Evolutionary conservation across 2,113 vertebrate species (phyloP).

Genomic region (Corydoras sp.): DNA sequence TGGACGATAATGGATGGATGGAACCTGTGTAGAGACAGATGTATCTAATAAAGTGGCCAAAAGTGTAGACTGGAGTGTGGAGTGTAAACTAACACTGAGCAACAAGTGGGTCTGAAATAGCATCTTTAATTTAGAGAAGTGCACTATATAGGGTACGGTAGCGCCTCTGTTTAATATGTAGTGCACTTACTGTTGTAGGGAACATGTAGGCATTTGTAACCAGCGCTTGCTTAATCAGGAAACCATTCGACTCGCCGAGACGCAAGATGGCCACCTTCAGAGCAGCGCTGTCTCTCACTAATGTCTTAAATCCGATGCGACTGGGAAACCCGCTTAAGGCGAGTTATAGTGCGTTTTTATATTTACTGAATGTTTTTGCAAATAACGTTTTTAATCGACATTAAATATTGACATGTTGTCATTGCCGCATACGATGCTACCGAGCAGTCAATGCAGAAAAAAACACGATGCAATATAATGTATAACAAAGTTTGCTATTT

Average conservation of each 20-base stretch:
- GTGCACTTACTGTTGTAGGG: not conserved
- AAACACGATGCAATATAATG: not conserved
- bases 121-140: no score
- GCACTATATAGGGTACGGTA: no score
- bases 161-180: not conserved
- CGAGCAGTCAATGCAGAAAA: no score
- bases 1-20: no score
- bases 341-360: slow-evolving; percentile 34
- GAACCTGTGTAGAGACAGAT: no score
- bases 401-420: not conserved
- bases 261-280: slow-evolving; percentile 63
- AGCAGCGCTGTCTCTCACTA: slow-evolving; percentile 51
- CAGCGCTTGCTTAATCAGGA: not conserved
- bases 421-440: not conserved
- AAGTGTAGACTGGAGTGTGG: no score
- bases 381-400: not conserved
- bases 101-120: no score
- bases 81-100: no score
- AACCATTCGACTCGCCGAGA: not conserved
- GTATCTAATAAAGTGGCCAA: no score
- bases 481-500: not conserved
- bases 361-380: not conserved
- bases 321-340: slow-evolving; percentile 57
- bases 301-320: slow-evolving; percentile 51
- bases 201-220: not conserved